A percentile compares a stretch with the other conserved stretches of the same genome.
These are phyloP conservation scores for Micoletzkya japonica DNA, from an alignment of 2,888 invertebrate species.

Conservation along the genomic window DNA sequence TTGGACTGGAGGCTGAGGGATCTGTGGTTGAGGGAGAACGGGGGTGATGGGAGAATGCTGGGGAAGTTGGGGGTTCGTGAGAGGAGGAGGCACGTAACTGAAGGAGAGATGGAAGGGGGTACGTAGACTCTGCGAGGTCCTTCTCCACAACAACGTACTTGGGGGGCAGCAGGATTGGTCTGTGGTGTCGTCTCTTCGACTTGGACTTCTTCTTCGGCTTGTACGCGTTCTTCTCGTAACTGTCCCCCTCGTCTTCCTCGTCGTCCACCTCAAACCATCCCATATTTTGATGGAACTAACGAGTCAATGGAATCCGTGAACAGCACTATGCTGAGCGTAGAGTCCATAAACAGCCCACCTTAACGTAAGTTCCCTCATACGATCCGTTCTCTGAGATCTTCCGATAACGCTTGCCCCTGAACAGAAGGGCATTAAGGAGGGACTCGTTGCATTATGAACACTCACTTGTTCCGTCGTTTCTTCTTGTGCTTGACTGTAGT, in stretches of 20 bases:
- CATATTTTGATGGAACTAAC: background rate
- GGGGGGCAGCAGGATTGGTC: conserved; percentile 23
- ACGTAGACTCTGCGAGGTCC: background rate
- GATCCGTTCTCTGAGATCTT: conserved; percentile 27
- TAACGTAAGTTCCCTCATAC: conserved; percentile 26
- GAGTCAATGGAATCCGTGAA: too few species aligned
- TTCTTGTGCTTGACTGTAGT: background rate
- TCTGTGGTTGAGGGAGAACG: conserved; percentile 2
- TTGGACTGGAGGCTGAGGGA: background rate
- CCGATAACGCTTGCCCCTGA: conserved; percentile 16
- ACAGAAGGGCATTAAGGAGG: background rate
- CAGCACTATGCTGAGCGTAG: too few species aligned
- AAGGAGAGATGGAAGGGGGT: background rate
- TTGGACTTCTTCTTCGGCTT: conserved; percentile 27
- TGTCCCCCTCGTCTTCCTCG: conserved; percentile 17
- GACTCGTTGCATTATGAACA: background rate
- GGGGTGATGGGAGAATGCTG: too few species aligned
- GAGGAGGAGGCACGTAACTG: conserved; percentile 21
- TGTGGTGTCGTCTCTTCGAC: conserved; percentile 21
- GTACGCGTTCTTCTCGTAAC: conserved; percentile 9
- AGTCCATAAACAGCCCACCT: background rate
- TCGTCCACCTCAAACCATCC: background rate
- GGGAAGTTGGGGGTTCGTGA: background rate
- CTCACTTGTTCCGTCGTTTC: background rate
- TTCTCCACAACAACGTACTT: conserved; percentile 2